Evolutionary conservation across 1,140 invertebrate species (phyloP).

Genomic region (Ceratina australensis): DNA sequence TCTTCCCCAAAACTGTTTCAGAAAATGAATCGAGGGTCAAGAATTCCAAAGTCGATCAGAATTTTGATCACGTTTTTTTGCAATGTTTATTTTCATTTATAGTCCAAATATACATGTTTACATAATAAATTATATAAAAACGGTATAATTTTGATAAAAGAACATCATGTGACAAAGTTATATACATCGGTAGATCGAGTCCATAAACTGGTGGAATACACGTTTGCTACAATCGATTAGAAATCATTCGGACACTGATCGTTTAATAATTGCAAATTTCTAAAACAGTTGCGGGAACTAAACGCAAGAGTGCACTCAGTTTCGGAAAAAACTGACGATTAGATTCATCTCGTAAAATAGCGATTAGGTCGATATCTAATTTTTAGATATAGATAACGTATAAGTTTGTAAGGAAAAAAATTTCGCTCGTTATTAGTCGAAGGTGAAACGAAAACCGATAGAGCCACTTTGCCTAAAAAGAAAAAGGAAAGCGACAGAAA

Average conservation of each 20-base stretch:
- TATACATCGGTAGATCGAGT: constrained; percentile 76
- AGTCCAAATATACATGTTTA: constrained; percentile 79
- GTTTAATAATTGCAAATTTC: constrained; percentile 70
- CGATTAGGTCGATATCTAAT: too few relatives aligned
- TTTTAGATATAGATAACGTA: too few relatives aligned
- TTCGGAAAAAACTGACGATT: constrained; percentile 42
- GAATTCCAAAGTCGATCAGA: constrained; percentile 73
- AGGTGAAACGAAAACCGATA: background rate
- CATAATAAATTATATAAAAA: constrained; percentile 79
- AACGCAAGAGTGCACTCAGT: constrained; percentile 68
- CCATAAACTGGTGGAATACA: constrained; percentile 60
- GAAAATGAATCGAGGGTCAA: constrained; percentile 76
- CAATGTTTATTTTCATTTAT: constrained; percentile 77
- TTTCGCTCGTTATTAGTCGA: too few relatives aligned
- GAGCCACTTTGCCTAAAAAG: background rate
- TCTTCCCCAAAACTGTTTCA: constrained; percentile 79
- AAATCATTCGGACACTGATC: constrained; percentile 67
- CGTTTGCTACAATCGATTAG: constrained; percentile 62
- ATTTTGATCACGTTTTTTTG: constrained; percentile 73
- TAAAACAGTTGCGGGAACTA: constrained; percentile 77
- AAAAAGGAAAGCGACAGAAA: background rate
- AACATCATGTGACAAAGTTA: constrained; percentile 73
- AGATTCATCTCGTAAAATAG: too few relatives aligned
- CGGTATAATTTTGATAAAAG: constrained; percentile 76
- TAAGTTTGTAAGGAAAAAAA: too few relatives aligned